phyloP scores from a whole-genome alignment of 2,797 vertebrate genomes.

The Pangasius larnaudii region DNA sequence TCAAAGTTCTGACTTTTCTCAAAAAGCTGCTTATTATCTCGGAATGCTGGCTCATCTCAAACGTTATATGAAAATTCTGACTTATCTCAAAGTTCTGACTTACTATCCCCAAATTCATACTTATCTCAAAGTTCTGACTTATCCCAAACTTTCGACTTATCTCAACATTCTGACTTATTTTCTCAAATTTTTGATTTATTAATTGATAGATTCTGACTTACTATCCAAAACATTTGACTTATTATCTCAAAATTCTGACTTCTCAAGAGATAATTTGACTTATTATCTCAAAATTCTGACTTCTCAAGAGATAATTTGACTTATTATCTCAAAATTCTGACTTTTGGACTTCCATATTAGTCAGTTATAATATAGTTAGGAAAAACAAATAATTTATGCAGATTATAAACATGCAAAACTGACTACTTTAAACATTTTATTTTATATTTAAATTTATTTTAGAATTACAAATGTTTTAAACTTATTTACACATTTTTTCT shows the following conservation, averaged over 20 bases:
- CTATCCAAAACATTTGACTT: neutral
- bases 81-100: neutral
- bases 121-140: neutral
- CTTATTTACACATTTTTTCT: neutral
- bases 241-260: neutral
- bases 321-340: neutral
- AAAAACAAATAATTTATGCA: neutral
- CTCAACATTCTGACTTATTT: neutral
- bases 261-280: neutral
- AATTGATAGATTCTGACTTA: neutral
- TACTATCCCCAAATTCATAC: neutral
- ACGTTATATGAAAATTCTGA: neutral
- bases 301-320: neutral
- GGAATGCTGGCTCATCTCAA: neutral
- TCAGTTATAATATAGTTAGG: no score
- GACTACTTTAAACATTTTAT: neutral
- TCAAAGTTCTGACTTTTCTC: neutral
- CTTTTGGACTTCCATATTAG: neutral
- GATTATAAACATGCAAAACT: no score
- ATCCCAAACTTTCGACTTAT: neutral
- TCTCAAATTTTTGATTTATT: neutral
- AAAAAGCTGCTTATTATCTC: neutral
- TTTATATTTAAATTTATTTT: neutral
- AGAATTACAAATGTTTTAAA: neutral
- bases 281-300: neutral